Conservation (phyloP, 2,888 invertebrate species). For the Rhagonycha lutea region DNA sequence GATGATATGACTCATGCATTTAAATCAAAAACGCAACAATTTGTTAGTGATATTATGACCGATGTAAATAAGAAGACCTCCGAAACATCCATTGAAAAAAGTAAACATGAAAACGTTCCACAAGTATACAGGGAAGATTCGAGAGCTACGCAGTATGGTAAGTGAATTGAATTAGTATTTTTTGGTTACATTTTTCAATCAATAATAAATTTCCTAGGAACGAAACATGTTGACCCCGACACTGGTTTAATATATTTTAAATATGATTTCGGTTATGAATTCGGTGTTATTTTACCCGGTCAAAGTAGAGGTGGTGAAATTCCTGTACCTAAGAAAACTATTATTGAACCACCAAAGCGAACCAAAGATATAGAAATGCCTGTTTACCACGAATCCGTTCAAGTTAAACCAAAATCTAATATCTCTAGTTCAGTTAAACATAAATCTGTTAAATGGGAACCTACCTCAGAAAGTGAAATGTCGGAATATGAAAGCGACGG, state of each 20-base stretch:
- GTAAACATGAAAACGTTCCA: constrained; percentile 59
- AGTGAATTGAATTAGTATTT: constrained; percentile 43
- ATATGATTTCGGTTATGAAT: constrained; percentile 81
- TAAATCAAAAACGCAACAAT: constrained; percentile 70
- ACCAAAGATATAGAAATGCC: constrained; percentile 68
- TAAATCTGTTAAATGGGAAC: constrained; percentile 64
- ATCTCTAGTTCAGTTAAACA: constrained; percentile 48
- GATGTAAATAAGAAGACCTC: constrained; percentile 59
- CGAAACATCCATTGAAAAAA: constrained; percentile 55
- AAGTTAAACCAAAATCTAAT: constrained; percentile 36
- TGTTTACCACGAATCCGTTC: constrained; percentile 67
- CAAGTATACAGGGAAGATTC: constrained; percentile 73
- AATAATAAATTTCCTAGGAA: constrained; percentile 57
- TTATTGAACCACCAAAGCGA: constrained; percentile 60
- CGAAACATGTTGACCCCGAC: constrained; percentile 76
- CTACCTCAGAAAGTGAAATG: constrained; percentile 66
- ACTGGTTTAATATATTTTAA: constrained; percentile 80
- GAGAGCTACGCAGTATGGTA: constrained; percentile 73
- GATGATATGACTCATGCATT: constrained; percentile 69
- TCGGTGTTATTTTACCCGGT: constrained; percentile 72
- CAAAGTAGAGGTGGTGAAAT: constrained; percentile 61
- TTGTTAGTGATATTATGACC: constrained; percentile 66
- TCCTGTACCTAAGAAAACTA: constrained; percentile 54
- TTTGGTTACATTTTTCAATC: not conserved
- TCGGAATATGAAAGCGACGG: constrained; percentile 61